Percentiles rank a stretch among this genome's conserved stretches.
These are phyloP conservation scores for Invenusta paracnida DNA, from an alignment of 2,888 invertebrate genomes.

Conservation along the genomic window DNA sequence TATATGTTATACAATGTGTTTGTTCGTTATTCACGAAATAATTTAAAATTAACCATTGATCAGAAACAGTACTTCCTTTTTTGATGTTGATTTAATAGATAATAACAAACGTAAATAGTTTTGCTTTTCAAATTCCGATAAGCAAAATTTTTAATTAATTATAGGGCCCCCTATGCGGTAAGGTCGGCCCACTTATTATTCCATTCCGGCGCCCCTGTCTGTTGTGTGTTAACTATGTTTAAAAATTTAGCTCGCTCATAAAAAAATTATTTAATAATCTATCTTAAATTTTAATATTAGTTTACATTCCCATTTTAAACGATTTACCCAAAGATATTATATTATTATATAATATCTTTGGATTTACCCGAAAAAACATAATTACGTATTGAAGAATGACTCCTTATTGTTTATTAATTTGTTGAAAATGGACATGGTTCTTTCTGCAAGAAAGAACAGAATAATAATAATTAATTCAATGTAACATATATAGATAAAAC, in stretches of 20 bases:
- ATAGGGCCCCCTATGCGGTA: slow-evolving; percentile 9
- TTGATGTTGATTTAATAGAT: slow-evolving; percentile 25
- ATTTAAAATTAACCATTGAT: slow-evolving; percentile 23
- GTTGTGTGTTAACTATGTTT: not conserved
- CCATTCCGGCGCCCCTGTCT: not conserved
- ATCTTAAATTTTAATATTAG: too few relatives aligned
- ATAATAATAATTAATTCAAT: too few relatives aligned
- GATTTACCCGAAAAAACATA: too few relatives aligned
- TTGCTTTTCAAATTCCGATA: slow-evolving; percentile 26
- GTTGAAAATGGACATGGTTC: too few relatives aligned
- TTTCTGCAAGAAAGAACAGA: too few relatives aligned
- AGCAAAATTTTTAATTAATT: slow-evolving; percentile 15
- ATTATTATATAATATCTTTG: too few relatives aligned
- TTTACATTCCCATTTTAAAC: too few relatives aligned
- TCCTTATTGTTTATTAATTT: too few relatives aligned
- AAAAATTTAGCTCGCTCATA: not conserved
- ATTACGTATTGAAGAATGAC: too few relatives aligned
- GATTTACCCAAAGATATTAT: too few relatives aligned
- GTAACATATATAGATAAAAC: too few relatives aligned
- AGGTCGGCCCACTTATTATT: slow-evolving; percentile 18
- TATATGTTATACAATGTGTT: slow-evolving; percentile 10
- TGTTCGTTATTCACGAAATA: not conserved
- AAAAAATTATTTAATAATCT: too few relatives aligned
- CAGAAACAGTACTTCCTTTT: slow-evolving; percentile 29
- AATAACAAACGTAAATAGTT: slow-evolving; percentile 26